These are phyloP conservation scores for Mechanitis messenoides DNA, from an alignment of 2,888 invertebrate genomes.

Conservation along the genomic window DNA sequence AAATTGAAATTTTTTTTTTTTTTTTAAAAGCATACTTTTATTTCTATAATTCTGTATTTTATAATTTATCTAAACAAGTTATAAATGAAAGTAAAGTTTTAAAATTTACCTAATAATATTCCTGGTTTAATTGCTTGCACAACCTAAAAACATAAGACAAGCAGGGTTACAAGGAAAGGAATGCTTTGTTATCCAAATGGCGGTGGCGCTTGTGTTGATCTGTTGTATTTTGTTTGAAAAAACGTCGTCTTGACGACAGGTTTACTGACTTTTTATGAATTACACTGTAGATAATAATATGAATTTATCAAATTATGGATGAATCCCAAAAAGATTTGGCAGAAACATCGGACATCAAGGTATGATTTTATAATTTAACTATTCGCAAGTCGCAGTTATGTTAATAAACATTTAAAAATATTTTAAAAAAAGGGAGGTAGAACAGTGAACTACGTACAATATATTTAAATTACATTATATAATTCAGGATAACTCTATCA, in stretches of 20 bases:
- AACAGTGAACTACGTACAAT: background rate
- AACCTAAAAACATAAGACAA: background rate
- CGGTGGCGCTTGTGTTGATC: slow-evolving; percentile 41
- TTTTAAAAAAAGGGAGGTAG: slow-evolving; percentile 27
- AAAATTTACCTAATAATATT: background rate
- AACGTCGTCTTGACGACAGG: slow-evolving; percentile 73
- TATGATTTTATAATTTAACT: slow-evolving; percentile 31
- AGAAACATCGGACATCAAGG: slow-evolving; percentile 57
- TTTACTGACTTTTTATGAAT: slow-evolving; percentile 54
- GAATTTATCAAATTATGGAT: slow-evolving; percentile 70
- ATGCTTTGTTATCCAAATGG: slow-evolving; percentile 34
- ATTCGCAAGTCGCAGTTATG: slow-evolving; percentile 12
- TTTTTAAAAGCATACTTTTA: no score
- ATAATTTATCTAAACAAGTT: background rate
- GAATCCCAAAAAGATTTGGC: slow-evolving; percentile 52
- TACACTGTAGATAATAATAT: slow-evolving; percentile 60
- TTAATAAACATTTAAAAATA: slow-evolving; percentile 22
- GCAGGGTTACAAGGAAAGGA: slow-evolving; percentile 31
- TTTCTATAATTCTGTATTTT: no score
- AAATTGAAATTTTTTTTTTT: no score
- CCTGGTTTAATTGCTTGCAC: background rate
- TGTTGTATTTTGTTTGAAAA: slow-evolving; percentile 43
- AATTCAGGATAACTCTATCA: background rate
- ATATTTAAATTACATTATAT: slow-evolving; percentile 1
- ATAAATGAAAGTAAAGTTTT: background rate